Evolutionary conservation across 2,888 invertebrate genomes (phyloP).

Genomic region (Frankliniella fusca): DNA sequence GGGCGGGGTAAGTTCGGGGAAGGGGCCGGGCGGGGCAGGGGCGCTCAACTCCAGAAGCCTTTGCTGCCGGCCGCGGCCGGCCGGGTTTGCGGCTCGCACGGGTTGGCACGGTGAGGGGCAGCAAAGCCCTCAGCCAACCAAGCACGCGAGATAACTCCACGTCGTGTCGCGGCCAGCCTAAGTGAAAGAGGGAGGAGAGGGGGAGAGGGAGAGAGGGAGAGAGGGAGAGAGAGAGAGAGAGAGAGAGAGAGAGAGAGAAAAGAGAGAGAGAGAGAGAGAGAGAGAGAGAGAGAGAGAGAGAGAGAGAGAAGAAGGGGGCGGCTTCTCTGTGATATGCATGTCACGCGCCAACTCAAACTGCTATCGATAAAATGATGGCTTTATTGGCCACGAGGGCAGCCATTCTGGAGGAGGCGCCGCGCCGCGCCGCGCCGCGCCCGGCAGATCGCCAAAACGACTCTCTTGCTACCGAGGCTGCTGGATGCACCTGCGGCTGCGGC

Average conservation of each 20-base stretch:
- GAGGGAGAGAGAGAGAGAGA: slow-evolving; percentile 26
- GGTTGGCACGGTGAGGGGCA: no score
- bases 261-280: slow-evolving; percentile 20
- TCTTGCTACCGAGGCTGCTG: no score
- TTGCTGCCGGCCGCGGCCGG: not conserved
- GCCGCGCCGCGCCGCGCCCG: not conserved
- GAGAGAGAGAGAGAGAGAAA: slow-evolving; percentile 36
- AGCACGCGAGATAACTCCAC: slow-evolving; percentile 4
- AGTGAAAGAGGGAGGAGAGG: slow-evolving; percentile 31
- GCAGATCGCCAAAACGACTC: not conserved
- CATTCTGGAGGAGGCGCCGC: not conserved
- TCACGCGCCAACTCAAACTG: slow-evolving; percentile 16
- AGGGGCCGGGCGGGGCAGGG: not conserved
- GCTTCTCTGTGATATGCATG: not conserved
- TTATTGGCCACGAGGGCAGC: not conserved
- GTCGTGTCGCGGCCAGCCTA: not conserved
- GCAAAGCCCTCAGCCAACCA: no score
- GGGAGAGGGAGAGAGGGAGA: slow-evolving; percentile 31
- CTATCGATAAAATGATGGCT: slow-evolving; percentile 24
- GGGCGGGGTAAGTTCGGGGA: not conserved
- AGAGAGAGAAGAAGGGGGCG: not conserved
- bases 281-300: slow-evolving; percentile 6
- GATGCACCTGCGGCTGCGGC: no score
- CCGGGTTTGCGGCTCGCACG: not conserved
- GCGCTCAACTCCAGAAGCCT: not conserved